phyloP scores from a whole-genome alignment of 2,888 invertebrate genomes.

The Phalera bucephala region DNA sequence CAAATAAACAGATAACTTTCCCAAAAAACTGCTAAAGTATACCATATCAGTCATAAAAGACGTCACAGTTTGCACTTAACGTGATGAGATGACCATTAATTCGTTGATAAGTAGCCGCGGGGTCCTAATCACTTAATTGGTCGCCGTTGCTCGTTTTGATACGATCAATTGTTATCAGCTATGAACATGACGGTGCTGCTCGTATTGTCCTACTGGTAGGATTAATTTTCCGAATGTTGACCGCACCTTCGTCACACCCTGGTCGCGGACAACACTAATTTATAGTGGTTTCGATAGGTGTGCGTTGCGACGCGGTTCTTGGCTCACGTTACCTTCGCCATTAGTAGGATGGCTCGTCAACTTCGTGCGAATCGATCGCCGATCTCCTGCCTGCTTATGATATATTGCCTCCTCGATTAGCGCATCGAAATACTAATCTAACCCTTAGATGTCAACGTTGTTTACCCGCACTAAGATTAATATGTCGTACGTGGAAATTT shows the following conservation, averaged over 20 bases:
- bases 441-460: conserved; percentile 43
- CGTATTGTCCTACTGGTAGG: conserved; percentile 63
- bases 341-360: conserved; percentile 58
- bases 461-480: conserved; percentile 52
- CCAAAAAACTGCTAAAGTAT: conserved; percentile 13
- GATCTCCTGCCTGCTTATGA: conserved; percentile 35
- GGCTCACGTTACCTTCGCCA: conserved; percentile 64
- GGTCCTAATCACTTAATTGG: conserved; percentile 73
- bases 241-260: conserved; percentile 74
- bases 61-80: conserved; percentile 50
- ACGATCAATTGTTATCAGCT: conserved; percentile 65
- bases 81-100: conserved; percentile 55
- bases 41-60: conserved; percentile 32
- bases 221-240: conserved; percentile 78
- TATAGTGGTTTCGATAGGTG: conserved; percentile 74
- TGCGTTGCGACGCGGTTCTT: conserved; percentile 31
- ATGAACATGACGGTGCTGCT: conserved; percentile 42
- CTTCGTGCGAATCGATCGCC: conserved; percentile 25
- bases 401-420: conserved; percentile 55
- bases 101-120: conserved; percentile 58
- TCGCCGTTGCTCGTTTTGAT: conserved; percentile 56
- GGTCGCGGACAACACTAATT: conserved; percentile 62
- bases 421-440: conserved; percentile 44
- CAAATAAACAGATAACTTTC: conserved; percentile 5
- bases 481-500: conserved; percentile 8